phyloP scores from a whole-genome alignment of 2,888 invertebrate species.

The Oxytorus armatus region DNA sequence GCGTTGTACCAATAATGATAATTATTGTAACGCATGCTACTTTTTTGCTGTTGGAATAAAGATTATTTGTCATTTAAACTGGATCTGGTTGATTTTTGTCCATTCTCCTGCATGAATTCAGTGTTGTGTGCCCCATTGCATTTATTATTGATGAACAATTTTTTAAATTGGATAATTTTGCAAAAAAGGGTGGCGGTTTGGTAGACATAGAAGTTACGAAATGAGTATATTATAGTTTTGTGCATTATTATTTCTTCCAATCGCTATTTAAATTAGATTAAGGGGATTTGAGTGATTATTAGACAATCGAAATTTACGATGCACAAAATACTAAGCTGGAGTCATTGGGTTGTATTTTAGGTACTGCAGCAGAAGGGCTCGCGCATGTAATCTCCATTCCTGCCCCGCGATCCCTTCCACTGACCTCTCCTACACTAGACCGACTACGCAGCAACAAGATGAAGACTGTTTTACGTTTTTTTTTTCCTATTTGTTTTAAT shows the following conservation, averaged over 20 bases:
- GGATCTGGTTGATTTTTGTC: slow-evolving; percentile 80
- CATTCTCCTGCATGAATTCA: slow-evolving; percentile 76
- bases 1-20: slow-evolving; percentile 67
- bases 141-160: slow-evolving; percentile 26
- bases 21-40: slow-evolving; percentile 81
- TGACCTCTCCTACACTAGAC: slow-evolving; percentile 69
- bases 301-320: slow-evolving; percentile 33
- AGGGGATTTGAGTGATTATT: slow-evolving; percentile 39
- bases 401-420: slow-evolving; percentile 75
- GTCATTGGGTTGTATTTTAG: slow-evolving; percentile 81
- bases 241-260: background rate
- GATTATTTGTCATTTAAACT: slow-evolving; percentile 78
- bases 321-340: slow-evolving; percentile 69
- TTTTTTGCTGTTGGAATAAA: slow-evolving; percentile 76
- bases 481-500: slow-evolving; percentile 29
- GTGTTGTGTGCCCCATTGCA: slow-evolving; percentile 59
- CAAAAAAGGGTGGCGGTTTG: slow-evolving; percentile 41
- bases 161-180: slow-evolving; percentile 21
- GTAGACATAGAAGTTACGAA: slow-evolving; percentile 21
- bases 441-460: slow-evolving; percentile 76
- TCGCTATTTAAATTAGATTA: slow-evolving; percentile 13
- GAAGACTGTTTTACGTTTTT: slow-evolving; percentile 76
- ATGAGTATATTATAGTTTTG: slow-evolving; percentile 21
- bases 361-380: slow-evolving; percentile 97
- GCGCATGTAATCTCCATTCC: slow-evolving; percentile 90